Conservation (phyloP, 2,888 invertebrate genomes). For the Dilophus febrilis region DNA sequence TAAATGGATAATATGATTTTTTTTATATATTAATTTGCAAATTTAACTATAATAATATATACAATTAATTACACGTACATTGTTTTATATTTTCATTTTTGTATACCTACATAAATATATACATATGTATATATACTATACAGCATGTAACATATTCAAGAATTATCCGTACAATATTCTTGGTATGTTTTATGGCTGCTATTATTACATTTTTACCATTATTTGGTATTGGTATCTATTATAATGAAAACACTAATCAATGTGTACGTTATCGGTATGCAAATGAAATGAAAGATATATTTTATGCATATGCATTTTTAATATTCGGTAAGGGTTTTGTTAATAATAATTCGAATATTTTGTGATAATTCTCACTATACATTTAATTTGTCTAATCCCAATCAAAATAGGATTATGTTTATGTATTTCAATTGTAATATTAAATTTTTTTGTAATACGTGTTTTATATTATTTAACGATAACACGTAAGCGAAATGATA, state of each 20-base stretch:
- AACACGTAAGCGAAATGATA: too few relatives aligned
- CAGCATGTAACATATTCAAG: slow-evolving; percentile 67
- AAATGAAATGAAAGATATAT: slow-evolving; percentile 40
- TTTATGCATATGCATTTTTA: slow-evolving; percentile 62
- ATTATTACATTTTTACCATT: slow-evolving; percentile 59
- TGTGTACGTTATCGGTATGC: slow-evolving; percentile 63
- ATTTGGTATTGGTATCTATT: slow-evolving; percentile 56
- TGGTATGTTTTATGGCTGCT: slow-evolving; percentile 50
- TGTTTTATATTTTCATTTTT: too few relatives aligned
- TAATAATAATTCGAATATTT: neutral
- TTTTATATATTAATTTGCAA: too few relatives aligned
- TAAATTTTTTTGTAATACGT: slow-evolving; percentile 66
- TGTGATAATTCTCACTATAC: neutral
- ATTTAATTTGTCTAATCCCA: too few relatives aligned
- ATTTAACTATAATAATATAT: too few relatives aligned
- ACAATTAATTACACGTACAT: too few relatives aligned
- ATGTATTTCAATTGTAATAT: slow-evolving; percentile 59
- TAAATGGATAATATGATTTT: too few relatives aligned
- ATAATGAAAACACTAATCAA: slow-evolving; percentile 31
- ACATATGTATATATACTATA: neutral
- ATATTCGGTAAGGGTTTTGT: slow-evolving; percentile 44
- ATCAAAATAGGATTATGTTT: slow-evolving; percentile 54
- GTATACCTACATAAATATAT: too few relatives aligned
- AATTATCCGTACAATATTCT: slow-evolving; percentile 50
- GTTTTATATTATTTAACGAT: slow-evolving; percentile 41